These are phyloP conservation scores for Emydura subglobosa DNA, from an alignment of 2,113 vertebrate species.

Conservation along the genomic window DNA sequence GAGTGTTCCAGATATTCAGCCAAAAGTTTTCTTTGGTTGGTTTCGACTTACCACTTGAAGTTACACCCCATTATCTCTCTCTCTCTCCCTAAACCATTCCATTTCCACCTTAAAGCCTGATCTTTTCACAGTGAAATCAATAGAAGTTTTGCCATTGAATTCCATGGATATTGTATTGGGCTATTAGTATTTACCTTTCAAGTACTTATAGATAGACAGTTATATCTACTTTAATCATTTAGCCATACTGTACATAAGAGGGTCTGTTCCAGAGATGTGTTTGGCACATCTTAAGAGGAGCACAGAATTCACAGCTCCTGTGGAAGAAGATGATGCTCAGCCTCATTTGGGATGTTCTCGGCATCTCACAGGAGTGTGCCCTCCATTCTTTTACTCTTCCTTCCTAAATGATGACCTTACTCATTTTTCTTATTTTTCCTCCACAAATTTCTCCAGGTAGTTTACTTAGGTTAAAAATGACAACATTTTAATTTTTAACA, in stretches of 20 bases:
- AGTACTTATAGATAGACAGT: not conserved
- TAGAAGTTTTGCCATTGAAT: not conserved
- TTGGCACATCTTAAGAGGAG: not conserved
- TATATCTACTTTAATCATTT: not conserved
- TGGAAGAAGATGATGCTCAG: not conserved
- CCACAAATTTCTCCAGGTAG: not conserved
- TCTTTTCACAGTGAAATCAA: not conserved
- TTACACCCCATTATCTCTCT: not conserved
- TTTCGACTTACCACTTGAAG: not conserved
- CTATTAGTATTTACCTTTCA: accelerated
- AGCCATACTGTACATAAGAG: not conserved
- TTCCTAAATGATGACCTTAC: accelerated
- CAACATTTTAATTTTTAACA: not conserved
- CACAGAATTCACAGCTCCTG: not conserved
- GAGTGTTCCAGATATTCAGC: not conserved
- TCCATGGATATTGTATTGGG: not conserved
- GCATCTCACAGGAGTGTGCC: not conserved
- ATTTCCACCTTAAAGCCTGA: not conserved
- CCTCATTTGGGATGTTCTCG: not conserved
- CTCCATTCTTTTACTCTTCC: not conserved
- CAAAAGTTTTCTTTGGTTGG: not conserved
- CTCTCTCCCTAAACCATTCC: not conserved
- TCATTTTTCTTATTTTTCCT: not conserved
- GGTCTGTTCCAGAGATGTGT: accelerated
- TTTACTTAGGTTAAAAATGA: not conserved